Evolutionary conservation across 1,140 invertebrate species (phyloP).

Genomic region (Mizuhopecten yessoensis): DNA sequence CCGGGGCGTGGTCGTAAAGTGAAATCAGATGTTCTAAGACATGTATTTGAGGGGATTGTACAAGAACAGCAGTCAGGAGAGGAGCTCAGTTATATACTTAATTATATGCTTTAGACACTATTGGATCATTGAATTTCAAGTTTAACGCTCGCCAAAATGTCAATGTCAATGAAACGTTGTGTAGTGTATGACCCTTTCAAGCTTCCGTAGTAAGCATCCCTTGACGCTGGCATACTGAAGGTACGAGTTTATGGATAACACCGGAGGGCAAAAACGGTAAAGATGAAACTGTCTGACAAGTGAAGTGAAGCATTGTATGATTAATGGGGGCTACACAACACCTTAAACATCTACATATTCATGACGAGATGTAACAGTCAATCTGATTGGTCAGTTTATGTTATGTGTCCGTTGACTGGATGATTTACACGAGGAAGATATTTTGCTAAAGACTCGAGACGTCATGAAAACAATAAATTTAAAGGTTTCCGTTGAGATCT

Average conservation of each 20-base stretch:
- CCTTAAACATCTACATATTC: slow-evolving; percentile 20
- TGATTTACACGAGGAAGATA: slow-evolving; percentile 38
- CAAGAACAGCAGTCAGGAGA: too few species aligned
- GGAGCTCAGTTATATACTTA: too few species aligned
- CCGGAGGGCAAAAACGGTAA: neutral
- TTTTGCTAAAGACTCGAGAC: neutral
- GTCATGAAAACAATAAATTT: slow-evolving; percentile 40
- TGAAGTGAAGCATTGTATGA: neutral
- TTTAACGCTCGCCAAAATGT: too few species aligned
- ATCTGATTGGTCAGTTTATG: slow-evolving; percentile 3
- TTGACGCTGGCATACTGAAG: neutral
- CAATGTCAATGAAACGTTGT: too few species aligned
- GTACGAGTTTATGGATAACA: neutral
- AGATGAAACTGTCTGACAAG: slow-evolving; percentile 11
- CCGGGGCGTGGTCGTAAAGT: too few species aligned
- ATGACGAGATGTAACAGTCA: neutral
- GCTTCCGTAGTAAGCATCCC: neutral
- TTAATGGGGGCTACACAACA: neutral
- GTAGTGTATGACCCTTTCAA: neutral
- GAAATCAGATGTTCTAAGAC: too few species aligned
- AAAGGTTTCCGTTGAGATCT: neutral
- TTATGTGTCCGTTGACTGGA: neutral
- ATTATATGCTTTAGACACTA: too few species aligned
- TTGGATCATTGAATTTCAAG: too few species aligned
- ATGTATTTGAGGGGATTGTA: too few species aligned